Percentiles rank a stretch among this genome's conserved stretches.
Evolutionary conservation across 2,797 vertebrate genomes (phyloP).

Genomic region (Lindbergichthys nudifrons): DNA sequence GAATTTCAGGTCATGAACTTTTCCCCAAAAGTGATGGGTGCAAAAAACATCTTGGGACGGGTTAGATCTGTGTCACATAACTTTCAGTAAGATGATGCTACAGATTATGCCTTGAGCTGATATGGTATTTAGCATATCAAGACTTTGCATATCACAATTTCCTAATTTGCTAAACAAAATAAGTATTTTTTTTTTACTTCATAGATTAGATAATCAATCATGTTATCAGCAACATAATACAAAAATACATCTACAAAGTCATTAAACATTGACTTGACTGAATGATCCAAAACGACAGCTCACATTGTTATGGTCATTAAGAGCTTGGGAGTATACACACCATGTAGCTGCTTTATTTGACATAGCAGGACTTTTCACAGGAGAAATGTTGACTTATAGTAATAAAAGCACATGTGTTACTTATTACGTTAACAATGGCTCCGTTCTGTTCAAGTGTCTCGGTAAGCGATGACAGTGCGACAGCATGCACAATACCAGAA

Average conservation of each 20-base stretch:
- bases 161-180: neutral
- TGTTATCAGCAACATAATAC: neutral
- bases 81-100: conserved; percentile 3
- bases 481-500: neutral
- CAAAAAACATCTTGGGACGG: conserved; percentile 4
- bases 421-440: neutral
- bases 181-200: neutral
- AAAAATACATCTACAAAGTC: neutral
- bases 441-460: neutral
- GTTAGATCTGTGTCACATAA: conserved; percentile 1
- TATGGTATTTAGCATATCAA: neutral
- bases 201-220: neutral
- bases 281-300: neutral
- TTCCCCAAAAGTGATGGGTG: neutral
- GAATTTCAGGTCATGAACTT: conserved; percentile 5
- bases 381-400: too few relatives aligned
- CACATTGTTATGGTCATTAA: neutral
- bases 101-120: neutral
- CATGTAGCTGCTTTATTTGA: neutral
- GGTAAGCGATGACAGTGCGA: neutral
- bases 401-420: neutral
- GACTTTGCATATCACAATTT: neutral
- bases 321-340: neutral
- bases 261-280: too few relatives aligned
- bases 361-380: neutral